Base-by-base conservation (phyloP, 2,113 vertebrate species). In the Psilopsiagon aurifrons region DNA sequence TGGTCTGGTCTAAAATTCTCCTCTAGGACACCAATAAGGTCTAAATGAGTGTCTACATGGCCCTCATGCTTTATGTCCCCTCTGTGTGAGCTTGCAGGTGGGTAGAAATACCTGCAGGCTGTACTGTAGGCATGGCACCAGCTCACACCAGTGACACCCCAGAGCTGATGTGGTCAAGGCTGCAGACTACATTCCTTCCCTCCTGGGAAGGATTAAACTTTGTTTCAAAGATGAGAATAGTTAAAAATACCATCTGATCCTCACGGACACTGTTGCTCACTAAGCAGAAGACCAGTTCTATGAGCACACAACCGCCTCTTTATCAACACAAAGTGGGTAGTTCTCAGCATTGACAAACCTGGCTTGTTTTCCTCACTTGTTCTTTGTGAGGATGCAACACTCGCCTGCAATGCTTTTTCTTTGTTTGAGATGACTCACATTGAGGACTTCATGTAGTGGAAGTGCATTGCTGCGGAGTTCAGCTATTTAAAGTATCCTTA, bases 261-360 rank as follows among this genome's bases (percentile, higher is more conserved):
- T 28, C 35, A 19, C 18, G 10, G 31, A 64, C 27, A 57, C 11
- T 17, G 9, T 49, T 49, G 37, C 8, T 57, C 24, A 24, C 10
- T 51, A 20, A 33, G 44, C 19, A 43, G 41, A 41, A 87, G 43
- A 37, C 11, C 23, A 29, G 25, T 17, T 73, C 67, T 46, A 60
- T 9, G 33, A 39, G 59, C 2, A 2, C 25, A 23, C 5, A 7
- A n/a, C 20, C 39, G 17, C 13, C 7, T 41, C 59, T 52, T n/a
- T 41, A 31, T 39, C 0, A 3, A 52, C 49, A 12, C 0, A 25
- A 46, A 27, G 60, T 9, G 17, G 39, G 6, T 6, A 73, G n/a
- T 5, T 25, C 31, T 59, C 39, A 33, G 51, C 52, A 66, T 13
- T 31, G 51, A 66, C 28, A 57, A 54, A 51, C 13, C 55, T 43